phyloP scores from a whole-genome alignment of 1,140 invertebrate genomes.

The Bombyx mandarina region DNA sequence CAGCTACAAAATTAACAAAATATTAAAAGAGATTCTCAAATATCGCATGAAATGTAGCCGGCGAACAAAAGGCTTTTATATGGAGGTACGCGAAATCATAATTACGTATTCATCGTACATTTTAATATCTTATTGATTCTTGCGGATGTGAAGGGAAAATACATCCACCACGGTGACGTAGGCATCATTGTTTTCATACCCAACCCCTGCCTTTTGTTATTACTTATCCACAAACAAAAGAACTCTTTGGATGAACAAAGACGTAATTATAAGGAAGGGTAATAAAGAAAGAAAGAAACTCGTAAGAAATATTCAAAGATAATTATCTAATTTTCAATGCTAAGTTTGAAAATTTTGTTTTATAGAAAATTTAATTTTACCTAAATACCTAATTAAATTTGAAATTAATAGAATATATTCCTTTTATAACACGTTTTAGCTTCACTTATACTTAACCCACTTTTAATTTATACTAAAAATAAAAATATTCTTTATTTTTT shows the following conservation, averaged over 20 bases:
- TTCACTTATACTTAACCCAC: no score
- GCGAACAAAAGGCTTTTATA: no score
- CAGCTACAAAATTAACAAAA: no score
- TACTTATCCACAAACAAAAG: conserved; percentile 57
- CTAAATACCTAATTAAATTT: no score
- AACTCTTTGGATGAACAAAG: conserved; percentile 51
- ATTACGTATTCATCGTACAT: conserved; percentile 2
- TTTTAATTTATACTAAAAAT: no score
- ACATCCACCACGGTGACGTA: conserved; percentile 25
- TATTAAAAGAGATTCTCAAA: no score
- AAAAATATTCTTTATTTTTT: no score
- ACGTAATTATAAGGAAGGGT: conserved; percentile 54
- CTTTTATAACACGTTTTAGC: no score
- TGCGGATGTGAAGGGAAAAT: conserved; percentile 36
- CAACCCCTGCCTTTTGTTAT: conserved; percentile 58
- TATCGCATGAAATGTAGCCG: no score
- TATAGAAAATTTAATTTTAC: neutral
- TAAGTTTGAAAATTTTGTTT: conserved; percentile 5
- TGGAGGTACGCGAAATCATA: neutral
- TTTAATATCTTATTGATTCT: conserved; percentile 24
- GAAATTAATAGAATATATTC: no score
- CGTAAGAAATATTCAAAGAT: conserved; percentile 14
- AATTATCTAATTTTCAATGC: conserved; percentile 12
- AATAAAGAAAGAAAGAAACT: conserved; percentile 33
- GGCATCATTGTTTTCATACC: conserved; percentile 58